Evolutionary conservation across 2,888 invertebrate genomes (phyloP).

Genomic region (Enoplolaimus lenunculus): DNA sequence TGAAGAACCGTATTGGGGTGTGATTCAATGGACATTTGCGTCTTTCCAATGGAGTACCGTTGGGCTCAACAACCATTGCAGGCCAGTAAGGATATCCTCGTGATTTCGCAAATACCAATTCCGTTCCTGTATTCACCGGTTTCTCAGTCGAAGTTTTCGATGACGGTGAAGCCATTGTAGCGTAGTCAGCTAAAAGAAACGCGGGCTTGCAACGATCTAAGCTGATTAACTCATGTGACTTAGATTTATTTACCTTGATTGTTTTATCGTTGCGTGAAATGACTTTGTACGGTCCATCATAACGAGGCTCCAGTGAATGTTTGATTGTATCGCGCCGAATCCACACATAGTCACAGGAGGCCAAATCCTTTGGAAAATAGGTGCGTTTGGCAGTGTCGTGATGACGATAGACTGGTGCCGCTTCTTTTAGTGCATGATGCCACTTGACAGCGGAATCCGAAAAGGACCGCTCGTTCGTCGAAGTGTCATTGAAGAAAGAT

Average conservation of each 20-base stretch:
- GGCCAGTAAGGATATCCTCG: too few species aligned
- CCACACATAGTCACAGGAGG: not conserved
- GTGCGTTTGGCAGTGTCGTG: not conserved
- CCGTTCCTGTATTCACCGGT: not conserved
- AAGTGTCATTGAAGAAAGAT: not conserved
- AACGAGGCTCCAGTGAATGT: not conserved
- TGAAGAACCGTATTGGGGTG: not conserved
- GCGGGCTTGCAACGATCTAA: not conserved
- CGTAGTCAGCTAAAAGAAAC: not conserved
- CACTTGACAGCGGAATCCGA: not conserved
- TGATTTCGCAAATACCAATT: not conserved
- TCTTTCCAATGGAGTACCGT: too few species aligned
- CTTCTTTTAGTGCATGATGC: not conserved
- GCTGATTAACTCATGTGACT: not conserved
- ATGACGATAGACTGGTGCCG: not conserved
- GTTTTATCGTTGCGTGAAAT: not conserved
- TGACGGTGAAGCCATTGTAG: not conserved
- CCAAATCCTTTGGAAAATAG: not conserved
- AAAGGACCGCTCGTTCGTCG: not conserved
- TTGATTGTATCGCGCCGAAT: not conserved
- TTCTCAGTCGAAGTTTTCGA: not conserved
- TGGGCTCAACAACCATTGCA: too few species aligned
- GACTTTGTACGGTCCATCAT: not conserved
- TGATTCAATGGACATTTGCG: too few species aligned
- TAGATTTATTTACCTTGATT: not conserved